These are phyloP conservation scores for Emydocephalus ijimae DNA, from an alignment of 2,113 vertebrate species.

Conservation along the genomic window DNA sequence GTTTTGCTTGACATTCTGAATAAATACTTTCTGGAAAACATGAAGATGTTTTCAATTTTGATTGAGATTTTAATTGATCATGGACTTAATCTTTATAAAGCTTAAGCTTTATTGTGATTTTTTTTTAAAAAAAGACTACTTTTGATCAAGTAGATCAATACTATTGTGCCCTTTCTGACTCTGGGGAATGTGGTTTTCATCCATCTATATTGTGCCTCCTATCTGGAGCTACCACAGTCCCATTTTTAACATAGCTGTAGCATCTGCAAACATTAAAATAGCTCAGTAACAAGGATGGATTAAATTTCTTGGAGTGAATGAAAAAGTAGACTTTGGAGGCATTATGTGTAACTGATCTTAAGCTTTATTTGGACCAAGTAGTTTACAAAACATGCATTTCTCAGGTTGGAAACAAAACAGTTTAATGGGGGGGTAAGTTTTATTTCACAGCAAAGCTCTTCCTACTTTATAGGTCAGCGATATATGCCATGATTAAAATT, in stretches of 20 bases:
- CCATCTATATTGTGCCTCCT: background rate
- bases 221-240: background rate
- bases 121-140: background rate
- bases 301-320: conserved; percentile 7
- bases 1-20: background rate
- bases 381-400: conserved; percentile 49
- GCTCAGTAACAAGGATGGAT: conserved; percentile 7
- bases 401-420: conserved; percentile 51
- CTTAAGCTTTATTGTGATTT: background rate
- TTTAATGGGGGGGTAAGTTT: conserved; percentile 42
- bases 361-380: conserved; percentile 42
- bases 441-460: conserved; percentile 43
- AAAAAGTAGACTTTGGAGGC: background rate
- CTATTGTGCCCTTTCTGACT: background rate
- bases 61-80: background rate
- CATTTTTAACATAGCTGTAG: conserved; percentile 17
- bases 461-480: conserved; percentile 11
- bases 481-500: background rate
- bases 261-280: conserved; percentile 33
- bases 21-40: background rate
- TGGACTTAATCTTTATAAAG: background rate
- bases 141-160: too few species aligned
- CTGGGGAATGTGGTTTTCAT: background rate
- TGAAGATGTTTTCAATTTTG: background rate
- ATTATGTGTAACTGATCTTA: conserved; percentile 28